A percentile compares a stretch with the other conserved stretches of the same genome.
These are phyloP conservation scores for Lasioglossum zephyrum DNA, from an alignment of 2,888 invertebrate species.

Conservation along the genomic window DNA sequence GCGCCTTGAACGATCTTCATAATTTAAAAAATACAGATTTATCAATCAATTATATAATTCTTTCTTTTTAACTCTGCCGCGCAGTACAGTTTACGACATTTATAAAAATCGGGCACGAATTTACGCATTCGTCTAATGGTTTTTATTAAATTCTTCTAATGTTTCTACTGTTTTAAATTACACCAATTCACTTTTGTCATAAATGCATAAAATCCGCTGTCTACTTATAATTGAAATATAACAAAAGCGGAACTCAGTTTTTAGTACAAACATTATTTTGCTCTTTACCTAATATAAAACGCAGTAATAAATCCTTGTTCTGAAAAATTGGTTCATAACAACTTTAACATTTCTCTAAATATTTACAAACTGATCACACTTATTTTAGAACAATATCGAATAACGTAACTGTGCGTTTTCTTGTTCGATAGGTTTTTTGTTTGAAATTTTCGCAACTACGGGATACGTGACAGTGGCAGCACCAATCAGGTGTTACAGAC, in stretches of 20 bases:
- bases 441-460: neutral
- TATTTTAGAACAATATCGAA: neutral
- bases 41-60: no score
- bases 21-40: no score
- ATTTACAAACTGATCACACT: neutral
- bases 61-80: no score
- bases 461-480: neutral
- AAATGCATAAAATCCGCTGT: no score
- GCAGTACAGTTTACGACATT: no score
- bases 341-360: neutral
- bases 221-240: neutral
- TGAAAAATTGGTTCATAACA: neutral
- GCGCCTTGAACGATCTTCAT: no score
- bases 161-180: no score
- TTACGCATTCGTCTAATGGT: no score
- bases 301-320: neutral
- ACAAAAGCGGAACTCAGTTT: neutral
- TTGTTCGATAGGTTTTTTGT: neutral
- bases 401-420: neutral
- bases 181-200: no score
- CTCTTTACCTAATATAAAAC: neutral
- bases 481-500: conserved; percentile 1
- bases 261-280: neutral
- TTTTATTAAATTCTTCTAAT: no score
- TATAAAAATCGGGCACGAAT: no score